phyloP scores from a whole-genome alignment of 2,888 invertebrate genomes.

The Chrysina gloriosa region DNA sequence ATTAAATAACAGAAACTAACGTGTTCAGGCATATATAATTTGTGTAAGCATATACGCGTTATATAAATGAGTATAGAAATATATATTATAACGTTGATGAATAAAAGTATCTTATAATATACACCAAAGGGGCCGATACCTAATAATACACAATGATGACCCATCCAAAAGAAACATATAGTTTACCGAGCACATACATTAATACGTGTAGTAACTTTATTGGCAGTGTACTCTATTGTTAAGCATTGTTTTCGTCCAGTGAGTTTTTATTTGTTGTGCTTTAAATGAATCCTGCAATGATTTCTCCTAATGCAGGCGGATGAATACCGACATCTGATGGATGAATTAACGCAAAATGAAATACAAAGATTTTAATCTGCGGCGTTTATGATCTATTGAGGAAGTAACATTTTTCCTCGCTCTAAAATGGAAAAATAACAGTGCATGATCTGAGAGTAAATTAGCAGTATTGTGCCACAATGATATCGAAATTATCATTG shows the following conservation, averaged over 20 bases:
- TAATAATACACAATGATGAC: constrained; percentile 10
- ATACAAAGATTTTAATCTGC: too few relatives aligned
- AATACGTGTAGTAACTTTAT: neutral
- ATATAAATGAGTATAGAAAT: neutral
- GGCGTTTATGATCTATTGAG: too few relatives aligned
- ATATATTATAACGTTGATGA: neutral
- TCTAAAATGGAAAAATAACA: too few relatives aligned
- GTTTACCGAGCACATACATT: neutral
- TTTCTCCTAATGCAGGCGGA: neutral
- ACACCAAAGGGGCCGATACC: neutral
- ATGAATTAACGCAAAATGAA: too few relatives aligned
- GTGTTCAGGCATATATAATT: neutral
- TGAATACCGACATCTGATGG: too few relatives aligned
- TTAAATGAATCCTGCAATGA: neutral
- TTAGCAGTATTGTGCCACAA: too few relatives aligned
- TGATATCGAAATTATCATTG: too few relatives aligned
- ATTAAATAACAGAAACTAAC: too few relatives aligned
- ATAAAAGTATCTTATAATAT: neutral
- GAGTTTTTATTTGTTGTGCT: constrained; percentile 3
- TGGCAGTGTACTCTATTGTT: constrained; percentile 18
- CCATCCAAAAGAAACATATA: constrained; percentile 18
- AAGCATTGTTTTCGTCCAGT: constrained; percentile 12
- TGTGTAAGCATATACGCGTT: neutral
- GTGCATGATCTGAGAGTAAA: too few relatives aligned
- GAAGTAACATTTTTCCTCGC: too few relatives aligned